Evolutionary conservation across 1,140 invertebrate genomes (phyloP).

Genomic region (Rhopalosiphum maidis): DNA sequence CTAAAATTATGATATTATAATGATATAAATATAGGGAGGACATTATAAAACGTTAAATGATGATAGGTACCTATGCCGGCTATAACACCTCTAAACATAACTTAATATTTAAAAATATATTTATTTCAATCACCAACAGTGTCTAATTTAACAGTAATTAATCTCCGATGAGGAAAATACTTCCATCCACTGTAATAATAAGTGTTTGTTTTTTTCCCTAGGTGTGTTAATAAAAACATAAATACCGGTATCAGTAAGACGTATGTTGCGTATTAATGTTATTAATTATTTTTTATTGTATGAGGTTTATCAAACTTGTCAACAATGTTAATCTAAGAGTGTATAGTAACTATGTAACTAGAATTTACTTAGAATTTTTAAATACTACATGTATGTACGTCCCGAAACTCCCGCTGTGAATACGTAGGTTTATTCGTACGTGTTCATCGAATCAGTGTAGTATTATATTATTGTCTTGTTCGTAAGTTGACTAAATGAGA

Average conservation of each 20-base stretch:
- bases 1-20: not conserved
- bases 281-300: not conserved
- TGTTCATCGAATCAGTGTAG: not conserved
- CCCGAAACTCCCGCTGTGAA: not conserved
- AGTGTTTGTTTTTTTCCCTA: not conserved
- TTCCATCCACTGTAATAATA: not conserved
- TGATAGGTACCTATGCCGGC: too few species aligned
- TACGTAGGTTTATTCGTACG: not conserved
- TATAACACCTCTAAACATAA: too few species aligned
- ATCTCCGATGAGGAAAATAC: not conserved
- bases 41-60: not conserved
- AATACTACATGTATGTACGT: not conserved
- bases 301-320: not conserved
- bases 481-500: not conserved
- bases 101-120: too few species aligned
- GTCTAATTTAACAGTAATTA: not conserved
- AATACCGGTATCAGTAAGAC: not conserved
- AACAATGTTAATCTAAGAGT: not conserved
- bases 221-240: slow-evolving; percentile 5
- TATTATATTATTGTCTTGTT: not conserved
- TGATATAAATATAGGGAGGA: not conserved
- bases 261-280: not conserved
- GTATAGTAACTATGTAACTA: not conserved
- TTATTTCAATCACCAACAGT: not conserved
- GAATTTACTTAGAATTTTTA: not conserved